Conservation (phyloP, 2,113 vertebrate species). For the Leuciscus idus region DNA sequence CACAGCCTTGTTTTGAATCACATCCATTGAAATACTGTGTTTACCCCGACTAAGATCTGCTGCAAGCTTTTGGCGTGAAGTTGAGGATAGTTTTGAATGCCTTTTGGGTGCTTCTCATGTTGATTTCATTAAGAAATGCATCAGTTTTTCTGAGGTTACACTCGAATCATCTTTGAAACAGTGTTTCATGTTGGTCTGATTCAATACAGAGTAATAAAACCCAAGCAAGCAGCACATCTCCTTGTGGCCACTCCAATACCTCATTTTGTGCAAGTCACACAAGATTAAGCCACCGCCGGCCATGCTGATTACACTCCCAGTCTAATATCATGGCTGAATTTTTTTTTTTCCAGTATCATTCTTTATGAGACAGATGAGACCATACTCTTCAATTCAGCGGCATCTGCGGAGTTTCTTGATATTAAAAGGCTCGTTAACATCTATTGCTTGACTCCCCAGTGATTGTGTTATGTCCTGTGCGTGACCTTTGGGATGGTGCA, state of each 20-base stretch:
- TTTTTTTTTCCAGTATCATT: neutral
- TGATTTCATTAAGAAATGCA: slow-evolving; percentile 44
- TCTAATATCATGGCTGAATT: slow-evolving; percentile 24
- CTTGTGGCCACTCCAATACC: slow-evolving; percentile 21
- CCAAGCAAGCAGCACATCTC: slow-evolving; percentile 38
- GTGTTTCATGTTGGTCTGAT: slow-evolving; percentile 35
- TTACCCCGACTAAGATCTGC: neutral
- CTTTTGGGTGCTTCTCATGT: slow-evolving; percentile 11
- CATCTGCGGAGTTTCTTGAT: neutral
- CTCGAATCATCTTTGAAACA: slow-evolving; percentile 29
- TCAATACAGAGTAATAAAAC: slow-evolving; percentile 35
- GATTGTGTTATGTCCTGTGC: slow-evolving; percentile 36
- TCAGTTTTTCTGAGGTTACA: slow-evolving; percentile 29
- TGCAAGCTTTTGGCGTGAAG: slow-evolving; percentile 1
- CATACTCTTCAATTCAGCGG: neutral
- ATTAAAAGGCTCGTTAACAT: slow-evolving; percentile 44
- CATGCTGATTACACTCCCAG: slow-evolving; percentile 29
- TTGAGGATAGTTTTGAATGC: neutral
- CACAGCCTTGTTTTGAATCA: neutral
- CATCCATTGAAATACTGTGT: neutral
- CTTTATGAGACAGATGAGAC: slow-evolving; percentile 36
- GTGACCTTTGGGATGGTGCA: slow-evolving; percentile 39
- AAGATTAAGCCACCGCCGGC: slow-evolving; percentile 28
- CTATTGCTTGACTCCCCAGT: neutral
- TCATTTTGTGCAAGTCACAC: slow-evolving; percentile 38